Evolutionary conservation across 2,797 vertebrate genomes (phyloP).

Genomic region (Odontamblyopus lacepedii): DNA sequence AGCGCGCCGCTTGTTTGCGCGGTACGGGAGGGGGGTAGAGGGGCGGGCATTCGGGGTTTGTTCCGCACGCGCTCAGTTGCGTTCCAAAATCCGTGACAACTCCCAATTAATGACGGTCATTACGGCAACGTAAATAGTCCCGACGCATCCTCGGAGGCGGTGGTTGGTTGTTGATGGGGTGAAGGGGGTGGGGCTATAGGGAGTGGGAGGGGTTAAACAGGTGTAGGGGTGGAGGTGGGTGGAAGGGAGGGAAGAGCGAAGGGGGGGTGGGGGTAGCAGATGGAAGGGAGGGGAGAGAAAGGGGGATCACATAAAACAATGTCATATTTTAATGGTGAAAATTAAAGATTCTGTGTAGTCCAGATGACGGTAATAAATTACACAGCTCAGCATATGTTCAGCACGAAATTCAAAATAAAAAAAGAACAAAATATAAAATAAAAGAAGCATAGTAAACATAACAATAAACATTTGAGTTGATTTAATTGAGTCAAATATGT

Average conservation of each 20-base stretch:
- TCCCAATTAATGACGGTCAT: conserved; percentile 73
- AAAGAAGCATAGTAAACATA: too few relatives aligned
- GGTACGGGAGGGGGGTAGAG: neutral
- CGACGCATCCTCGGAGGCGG: conserved; percentile 54
- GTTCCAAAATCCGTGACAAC: conserved; percentile 62
- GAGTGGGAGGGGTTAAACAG: conserved; percentile 5
- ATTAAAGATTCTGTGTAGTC: neutral
- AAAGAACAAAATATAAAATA: too few relatives aligned
- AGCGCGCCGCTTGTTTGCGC: conserved; percentile 23
- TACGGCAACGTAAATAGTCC: conserved; percentile 72
- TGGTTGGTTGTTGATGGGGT: conserved; percentile 42
- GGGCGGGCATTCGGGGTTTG: neutral
- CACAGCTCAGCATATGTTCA: neutral
- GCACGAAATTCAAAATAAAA: neutral
- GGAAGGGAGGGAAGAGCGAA: neutral
- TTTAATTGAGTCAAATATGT: too few relatives aligned
- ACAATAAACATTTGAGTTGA: too few relatives aligned
- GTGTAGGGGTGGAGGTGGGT: conserved; percentile 29
- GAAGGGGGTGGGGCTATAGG: neutral
- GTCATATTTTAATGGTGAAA: neutral
- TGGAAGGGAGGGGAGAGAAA: conserved; percentile 9
- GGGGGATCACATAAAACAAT: conserved; percentile 4
- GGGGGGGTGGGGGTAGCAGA: conserved; percentile 30
- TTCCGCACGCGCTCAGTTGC: conserved; percentile 40
- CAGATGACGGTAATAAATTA: neutral